phyloP scores from a whole-genome alignment of 2,888 invertebrate genomes.

The Caprella mutica region DNA sequence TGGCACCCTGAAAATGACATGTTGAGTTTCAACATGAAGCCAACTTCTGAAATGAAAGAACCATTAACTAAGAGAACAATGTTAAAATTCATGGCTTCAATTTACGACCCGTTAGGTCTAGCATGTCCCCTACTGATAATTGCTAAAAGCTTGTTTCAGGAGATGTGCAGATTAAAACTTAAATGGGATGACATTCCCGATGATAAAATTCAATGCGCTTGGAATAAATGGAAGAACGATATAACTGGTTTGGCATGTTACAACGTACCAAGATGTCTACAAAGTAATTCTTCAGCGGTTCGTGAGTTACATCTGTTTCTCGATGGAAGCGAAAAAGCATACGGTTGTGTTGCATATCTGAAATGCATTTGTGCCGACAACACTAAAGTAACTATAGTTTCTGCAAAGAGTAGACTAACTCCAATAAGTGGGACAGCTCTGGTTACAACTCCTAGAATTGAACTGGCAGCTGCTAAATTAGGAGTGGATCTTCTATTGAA shows the following conservation, averaged over 20 bases:
- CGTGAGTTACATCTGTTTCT: background rate
- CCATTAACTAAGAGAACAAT: background rate
- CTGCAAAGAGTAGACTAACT: background rate
- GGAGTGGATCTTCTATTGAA: background rate
- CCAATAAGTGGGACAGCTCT: background rate
- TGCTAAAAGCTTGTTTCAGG: background rate
- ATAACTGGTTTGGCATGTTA: background rate
- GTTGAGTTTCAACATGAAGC: background rate
- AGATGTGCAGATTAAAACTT: background rate
- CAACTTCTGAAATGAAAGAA: background rate
- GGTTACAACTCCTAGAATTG: background rate
- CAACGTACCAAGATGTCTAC: background rate
- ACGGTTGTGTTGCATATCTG: background rate
- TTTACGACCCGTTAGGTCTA: background rate
- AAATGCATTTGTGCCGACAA: background rate
- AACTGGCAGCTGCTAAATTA: background rate
- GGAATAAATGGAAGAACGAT: background rate
- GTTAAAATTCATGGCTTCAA: background rate
- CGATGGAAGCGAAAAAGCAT: background rate
- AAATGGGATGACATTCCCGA: background rate
- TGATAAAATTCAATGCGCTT: background rate
- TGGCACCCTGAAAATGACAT: constrained; percentile 5
- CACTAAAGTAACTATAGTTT: background rate
- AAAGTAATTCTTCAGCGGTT: too few species aligned
- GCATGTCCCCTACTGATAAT: background rate